phyloP scores from a whole-genome alignment of 2,113 vertebrate genomes.

The Willisornis vidua region DNA sequence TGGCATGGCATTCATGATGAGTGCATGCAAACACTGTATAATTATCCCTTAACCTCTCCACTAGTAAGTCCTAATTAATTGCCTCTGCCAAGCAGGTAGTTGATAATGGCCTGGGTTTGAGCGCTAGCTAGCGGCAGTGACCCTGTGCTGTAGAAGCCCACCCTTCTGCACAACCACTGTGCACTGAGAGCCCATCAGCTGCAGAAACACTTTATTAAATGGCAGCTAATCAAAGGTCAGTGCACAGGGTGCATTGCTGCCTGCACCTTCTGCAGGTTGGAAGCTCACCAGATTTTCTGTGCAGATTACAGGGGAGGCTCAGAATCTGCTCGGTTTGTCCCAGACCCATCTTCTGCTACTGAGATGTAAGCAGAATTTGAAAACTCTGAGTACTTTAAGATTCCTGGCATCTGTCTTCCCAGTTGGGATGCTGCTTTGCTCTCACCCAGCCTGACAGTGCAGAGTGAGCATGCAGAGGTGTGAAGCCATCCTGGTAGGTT shows the following conservation, averaged over 20 bases:
- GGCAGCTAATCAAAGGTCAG: background rate
- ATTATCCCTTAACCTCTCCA: conserved; percentile 20
- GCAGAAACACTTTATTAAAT: background rate
- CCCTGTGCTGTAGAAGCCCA: background rate
- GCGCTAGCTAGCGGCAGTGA: background rate
- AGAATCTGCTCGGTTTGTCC: background rate
- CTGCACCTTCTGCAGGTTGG: background rate
- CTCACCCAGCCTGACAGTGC: background rate
- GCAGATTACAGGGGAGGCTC: background rate
- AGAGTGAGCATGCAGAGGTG: background rate
- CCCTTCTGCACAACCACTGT: background rate
- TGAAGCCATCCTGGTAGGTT: background rate
- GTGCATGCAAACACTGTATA: background rate
- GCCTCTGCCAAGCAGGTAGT: conserved; percentile 25
- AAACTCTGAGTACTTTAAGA: background rate
- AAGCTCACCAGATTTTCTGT: background rate
- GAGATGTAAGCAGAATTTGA: background rate
- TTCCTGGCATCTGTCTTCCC: background rate
- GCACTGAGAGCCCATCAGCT: background rate
- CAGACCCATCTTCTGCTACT: background rate
- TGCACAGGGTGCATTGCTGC: background rate
- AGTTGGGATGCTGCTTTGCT: background rate
- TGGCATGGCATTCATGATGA: background rate
- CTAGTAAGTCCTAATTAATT: conserved; percentile 11
- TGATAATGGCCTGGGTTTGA: background rate